phyloP scores from a whole-genome alignment of 92 coral and sea anemone species.

The Zoanthus sociatus region DNA sequence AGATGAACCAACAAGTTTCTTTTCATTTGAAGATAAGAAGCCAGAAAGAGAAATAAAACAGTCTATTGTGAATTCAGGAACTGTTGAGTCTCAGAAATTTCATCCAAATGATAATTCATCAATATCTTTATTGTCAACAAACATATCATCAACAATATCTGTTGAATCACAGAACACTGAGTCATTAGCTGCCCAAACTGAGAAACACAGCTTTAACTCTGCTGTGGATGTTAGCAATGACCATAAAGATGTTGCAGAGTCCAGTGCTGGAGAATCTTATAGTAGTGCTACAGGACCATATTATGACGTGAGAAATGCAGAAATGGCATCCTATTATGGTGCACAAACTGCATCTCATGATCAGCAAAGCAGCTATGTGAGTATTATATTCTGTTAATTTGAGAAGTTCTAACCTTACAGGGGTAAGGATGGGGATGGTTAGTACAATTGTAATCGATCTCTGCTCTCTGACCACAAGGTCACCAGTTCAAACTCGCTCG shows the following conservation, averaged over 20 bases:
- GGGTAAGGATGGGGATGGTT: too few relatives aligned
- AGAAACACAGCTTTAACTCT: not conserved
- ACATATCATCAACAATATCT: not conserved
- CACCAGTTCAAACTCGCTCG: too few relatives aligned
- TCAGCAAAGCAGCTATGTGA: not conserved
- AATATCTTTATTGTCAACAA: not conserved
- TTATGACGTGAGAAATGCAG: not conserved
- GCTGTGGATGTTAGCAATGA: not conserved
- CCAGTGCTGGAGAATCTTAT: not conserved
- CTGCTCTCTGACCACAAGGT: too few relatives aligned
- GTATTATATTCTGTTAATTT: not conserved
- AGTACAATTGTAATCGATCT: too few relatives aligned
- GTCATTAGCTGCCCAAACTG: not conserved
- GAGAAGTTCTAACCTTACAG: too few relatives aligned
- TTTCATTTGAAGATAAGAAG: conserved; percentile 77
- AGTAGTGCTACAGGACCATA: conserved; percentile 42
- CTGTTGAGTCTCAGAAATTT: not conserved
- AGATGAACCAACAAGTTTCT: conserved; percentile 75
- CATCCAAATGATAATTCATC: not conserved
- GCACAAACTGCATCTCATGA: not conserved
- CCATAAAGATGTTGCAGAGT: not conserved
- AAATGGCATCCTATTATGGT: not conserved
- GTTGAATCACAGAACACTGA: not conserved
- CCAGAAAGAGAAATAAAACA: conserved; percentile 8
- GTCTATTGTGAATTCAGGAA: not conserved